These are phyloP conservation scores for Aphaenogaster rudis DNA, from an alignment of 1,140 invertebrate species.

Conservation along the genomic window DNA sequence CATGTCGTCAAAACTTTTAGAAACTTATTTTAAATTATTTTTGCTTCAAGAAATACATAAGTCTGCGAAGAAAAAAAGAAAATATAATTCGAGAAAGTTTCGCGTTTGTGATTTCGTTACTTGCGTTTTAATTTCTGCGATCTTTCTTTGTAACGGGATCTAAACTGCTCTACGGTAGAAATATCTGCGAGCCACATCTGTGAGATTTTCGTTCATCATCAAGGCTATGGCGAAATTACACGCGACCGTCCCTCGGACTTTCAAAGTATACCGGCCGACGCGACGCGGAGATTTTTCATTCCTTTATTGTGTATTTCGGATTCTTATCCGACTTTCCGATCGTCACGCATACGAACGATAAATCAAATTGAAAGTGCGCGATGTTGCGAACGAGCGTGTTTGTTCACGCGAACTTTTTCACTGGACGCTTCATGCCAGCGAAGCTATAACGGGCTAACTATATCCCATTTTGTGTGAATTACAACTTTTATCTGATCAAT, in stretches of 20 bases:
- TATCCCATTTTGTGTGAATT: conserved; percentile 16
- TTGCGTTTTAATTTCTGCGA: conserved; percentile 32
- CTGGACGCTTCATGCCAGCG: background rate
- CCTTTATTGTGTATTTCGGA: conserved; percentile 34
- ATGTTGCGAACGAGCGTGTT: conserved; percentile 29
- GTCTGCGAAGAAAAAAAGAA: background rate
- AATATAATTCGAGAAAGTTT: conserved; percentile 7
- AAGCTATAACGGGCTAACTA: background rate
- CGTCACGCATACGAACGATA: conserved; percentile 57
- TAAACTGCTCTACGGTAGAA: conserved; percentile 6
- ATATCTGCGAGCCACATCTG: conserved; percentile 25
- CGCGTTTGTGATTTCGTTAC: background rate
- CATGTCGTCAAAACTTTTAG: background rate
- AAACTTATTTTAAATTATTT: background rate
- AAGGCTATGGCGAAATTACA: conserved; percentile 27
- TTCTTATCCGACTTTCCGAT: conserved; percentile 42
- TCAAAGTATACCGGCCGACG: background rate
- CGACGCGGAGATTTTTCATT: conserved; percentile 25
- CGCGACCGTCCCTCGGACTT: background rate
- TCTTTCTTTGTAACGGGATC: background rate
- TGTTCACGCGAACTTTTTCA: conserved; percentile 31
- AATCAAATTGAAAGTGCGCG: conserved; percentile 54
- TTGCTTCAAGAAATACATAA: background rate
- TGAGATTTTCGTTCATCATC: background rate
- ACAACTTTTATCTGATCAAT: conserved; percentile 56